These are phyloP conservation scores for Oreochromis tanganicae DNA, from an alignment of 2,113 vertebrate species.

Conservation along the genomic window DNA sequence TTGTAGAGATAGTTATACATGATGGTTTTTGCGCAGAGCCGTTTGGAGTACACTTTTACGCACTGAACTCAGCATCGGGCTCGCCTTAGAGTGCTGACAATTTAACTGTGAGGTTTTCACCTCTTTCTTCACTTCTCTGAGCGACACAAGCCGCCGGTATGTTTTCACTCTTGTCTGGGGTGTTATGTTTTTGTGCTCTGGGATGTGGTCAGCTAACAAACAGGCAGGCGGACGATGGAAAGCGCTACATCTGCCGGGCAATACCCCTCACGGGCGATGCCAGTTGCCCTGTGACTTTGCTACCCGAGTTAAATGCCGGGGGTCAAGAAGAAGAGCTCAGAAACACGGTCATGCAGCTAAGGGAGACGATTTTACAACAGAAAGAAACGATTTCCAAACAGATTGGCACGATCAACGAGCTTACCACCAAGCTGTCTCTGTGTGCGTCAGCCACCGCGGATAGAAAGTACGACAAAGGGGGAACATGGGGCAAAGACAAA, in stretches of 20 bases:
- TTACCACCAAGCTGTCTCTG: slow-evolving; percentile 86
- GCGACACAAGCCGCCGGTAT: slow-evolving; percentile 34
- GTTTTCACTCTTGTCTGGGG: slow-evolving; percentile 59
- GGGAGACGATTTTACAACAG: slow-evolving; percentile 90
- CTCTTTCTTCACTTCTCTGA: neutral
- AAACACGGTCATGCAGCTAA: slow-evolving; percentile 87
- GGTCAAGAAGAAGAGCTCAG: slow-evolving; percentile 85
- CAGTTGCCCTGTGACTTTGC: slow-evolving; percentile 79
- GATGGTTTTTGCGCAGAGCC: neutral
- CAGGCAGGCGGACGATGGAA: slow-evolving; percentile 72
- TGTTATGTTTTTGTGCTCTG: slow-evolving; percentile 66
- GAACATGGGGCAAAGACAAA: slow-evolving; percentile 76
- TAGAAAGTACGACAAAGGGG: slow-evolving; percentile 64
- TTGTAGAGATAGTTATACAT: neutral
- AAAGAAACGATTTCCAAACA: slow-evolving; percentile 91
- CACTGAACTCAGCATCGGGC: neutral
- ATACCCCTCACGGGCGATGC: slow-evolving; percentile 74
- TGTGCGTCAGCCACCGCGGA: slow-evolving; percentile 77
- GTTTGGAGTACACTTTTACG: slow-evolving; percentile 20
- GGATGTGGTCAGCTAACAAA: slow-evolving; percentile 29
- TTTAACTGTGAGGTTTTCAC: neutral
- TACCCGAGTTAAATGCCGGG: slow-evolving; percentile 71
- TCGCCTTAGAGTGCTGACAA: neutral
- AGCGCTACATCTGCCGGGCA: slow-evolving; percentile 88
- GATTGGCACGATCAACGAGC: slow-evolving; percentile 86